phyloP scores from a whole-genome alignment of 2,888 invertebrate species.

The Keiferia lycopersicella region DNA sequence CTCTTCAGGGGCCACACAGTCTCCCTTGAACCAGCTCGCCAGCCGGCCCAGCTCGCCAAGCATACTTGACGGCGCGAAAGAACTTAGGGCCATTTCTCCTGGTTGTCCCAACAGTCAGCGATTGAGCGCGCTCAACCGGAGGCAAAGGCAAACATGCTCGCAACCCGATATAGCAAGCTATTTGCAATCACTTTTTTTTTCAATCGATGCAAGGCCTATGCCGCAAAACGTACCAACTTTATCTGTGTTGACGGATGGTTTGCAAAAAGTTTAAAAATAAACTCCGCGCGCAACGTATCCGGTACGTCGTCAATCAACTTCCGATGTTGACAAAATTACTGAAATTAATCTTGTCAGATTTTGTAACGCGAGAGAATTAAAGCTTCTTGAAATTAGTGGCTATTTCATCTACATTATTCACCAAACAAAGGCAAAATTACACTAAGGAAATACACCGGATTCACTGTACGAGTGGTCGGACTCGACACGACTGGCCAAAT shows the following conservation, averaged over 20 bases:
- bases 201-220: neutral
- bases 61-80: conserved; percentile 67
- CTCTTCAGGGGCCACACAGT: conserved; percentile 66
- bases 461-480: conserved; percentile 38
- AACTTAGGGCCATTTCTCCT: conserved; percentile 64
- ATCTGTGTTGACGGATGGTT: neutral
- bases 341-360: neutral
- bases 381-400: conserved; percentile 32
- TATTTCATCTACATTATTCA: neutral
- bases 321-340: neutral
- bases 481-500: conserved; percentile 53
- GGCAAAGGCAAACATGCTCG: no score
- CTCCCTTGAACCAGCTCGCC: conserved; percentile 72
- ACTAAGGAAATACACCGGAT: conserved; percentile 35
- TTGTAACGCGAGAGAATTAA: conserved; percentile 15
- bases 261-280: conserved; percentile 2
- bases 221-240: neutral
- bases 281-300: neutral
- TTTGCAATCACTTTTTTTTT: neutral
- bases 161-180: neutral
- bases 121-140: no score
- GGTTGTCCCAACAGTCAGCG: conserved; percentile 9
- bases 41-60: conserved; percentile 70
- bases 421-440: conserved; percentile 4
- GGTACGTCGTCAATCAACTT: neutral